Percentiles rank a stretch among this genome's conserved stretches.
Evolutionary conservation across 2,888 invertebrate genomes (phyloP).

Genomic region (Zygothrica quintamaculata): DNA sequence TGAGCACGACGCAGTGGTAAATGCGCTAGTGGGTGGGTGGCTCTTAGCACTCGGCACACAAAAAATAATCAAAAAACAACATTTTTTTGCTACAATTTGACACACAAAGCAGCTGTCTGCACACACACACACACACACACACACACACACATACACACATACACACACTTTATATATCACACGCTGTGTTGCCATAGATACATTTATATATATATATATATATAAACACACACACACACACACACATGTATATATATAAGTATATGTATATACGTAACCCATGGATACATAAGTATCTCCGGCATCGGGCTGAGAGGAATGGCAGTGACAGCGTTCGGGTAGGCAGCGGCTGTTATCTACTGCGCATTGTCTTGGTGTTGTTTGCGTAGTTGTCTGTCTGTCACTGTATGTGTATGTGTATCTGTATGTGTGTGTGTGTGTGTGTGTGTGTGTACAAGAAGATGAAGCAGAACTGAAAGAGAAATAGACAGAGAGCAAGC

Average conservation of each 20-base stretch:
- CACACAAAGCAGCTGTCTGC: slow-evolving; percentile 79
- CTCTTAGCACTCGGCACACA: slow-evolving; percentile 42
- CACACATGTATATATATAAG: slow-evolving; percentile 11
- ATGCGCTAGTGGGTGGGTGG: slow-evolving; percentile 63
- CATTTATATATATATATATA: slow-evolving; percentile 29
- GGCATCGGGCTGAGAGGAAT: slow-evolving; percentile 23
- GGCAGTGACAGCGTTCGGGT: slow-evolving; percentile 38
- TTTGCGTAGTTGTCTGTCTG: slow-evolving; percentile 73
- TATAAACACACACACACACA: slow-evolving; percentile 21
- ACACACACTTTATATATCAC: slow-evolving; percentile 36
- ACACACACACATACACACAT: slow-evolving; percentile 19
- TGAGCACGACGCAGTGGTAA: slow-evolving; percentile 43
- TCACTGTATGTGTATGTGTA: slow-evolving; percentile 10
- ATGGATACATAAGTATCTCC: slow-evolving; percentile 39
- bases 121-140: slow-evolving; percentile 44
- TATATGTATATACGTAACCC: slow-evolving; percentile 18
- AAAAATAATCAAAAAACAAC: slow-evolving; percentile 45
- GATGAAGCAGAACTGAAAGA: slow-evolving; percentile 63
- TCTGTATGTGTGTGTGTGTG: slow-evolving; percentile 16
- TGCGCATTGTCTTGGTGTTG: slow-evolving; percentile 78
- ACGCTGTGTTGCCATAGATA: slow-evolving; percentile 55
- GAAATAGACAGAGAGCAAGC: slow-evolving; percentile 36
- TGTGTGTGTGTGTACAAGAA: slow-evolving; percentile 43
- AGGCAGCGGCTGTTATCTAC: slow-evolving; percentile 65
- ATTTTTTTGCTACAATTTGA: slow-evolving; percentile 76